Base-by-base conservation (phyloP, 2,888 invertebrate species). In the Drosophila limbata region DNA sequence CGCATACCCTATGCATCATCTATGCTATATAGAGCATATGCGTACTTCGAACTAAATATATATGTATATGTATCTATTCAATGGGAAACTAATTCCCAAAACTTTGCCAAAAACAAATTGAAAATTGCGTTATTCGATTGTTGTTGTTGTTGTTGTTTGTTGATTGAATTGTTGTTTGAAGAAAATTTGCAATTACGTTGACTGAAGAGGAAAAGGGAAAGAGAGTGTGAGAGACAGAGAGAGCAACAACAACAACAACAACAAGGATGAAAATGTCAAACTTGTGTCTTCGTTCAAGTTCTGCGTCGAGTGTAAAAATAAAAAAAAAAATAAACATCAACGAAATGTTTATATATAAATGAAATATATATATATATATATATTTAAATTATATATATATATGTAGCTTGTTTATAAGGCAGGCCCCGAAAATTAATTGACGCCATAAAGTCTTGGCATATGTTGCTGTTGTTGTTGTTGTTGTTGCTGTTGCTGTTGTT, bases 391-490 rank as follows among this genome's bases (percentile, higher is more conserved):
- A 39, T n/a, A n/a, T 21, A 15, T 13, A 19, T 52, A 33, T 42
- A 31, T 11, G 40, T 39, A 17, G 66, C n/a, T 45, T 67, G 59
- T 52, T 48, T 68, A 56, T 60, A 67, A 60, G 61, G 62, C 75
- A 63, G 48, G 67, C 67, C 59, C 56, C 68, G 65, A 79, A 79
- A 83, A 83, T 87, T 78, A 90, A 90, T 90, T 85, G 87, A 83
- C 72, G 89, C 81, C 88, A 82, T 84, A 83, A 86, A 88, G 81
- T 78, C 77, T 81, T 84, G 73, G 68, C 74, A 71, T 62, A 60
- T 59, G 53, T 69, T 70, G 57, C 60, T 63, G 56, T 56, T 55
- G 57, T 62, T 63, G 56, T 56, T 55, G 51, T 69, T 70, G 52
- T 65, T 63, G 53, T 56, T 45, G 8, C 61, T 55, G 47, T 69